These are phyloP conservation scores for Venturia canescens DNA, from an alignment of 1,140 invertebrate species.

Conservation along the genomic window DNA sequence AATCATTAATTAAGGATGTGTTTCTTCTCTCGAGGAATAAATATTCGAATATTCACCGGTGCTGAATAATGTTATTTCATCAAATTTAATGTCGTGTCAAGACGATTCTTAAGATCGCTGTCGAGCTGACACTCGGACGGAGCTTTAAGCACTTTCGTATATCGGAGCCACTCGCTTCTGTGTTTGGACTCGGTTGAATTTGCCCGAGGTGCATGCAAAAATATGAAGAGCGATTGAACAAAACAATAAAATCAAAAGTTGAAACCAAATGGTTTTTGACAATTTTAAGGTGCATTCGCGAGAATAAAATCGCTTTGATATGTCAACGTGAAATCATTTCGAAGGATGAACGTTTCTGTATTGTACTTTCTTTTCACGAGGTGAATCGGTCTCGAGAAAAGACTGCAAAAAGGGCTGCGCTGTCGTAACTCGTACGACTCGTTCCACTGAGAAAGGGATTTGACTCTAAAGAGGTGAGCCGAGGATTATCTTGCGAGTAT, in stretches of 20 bases:
- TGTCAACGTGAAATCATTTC: constrained; percentile 5
- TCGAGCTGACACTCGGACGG: no score
- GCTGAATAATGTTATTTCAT: neutral
- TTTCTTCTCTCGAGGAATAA: neutral
- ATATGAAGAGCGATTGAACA: no score
- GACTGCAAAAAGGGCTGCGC: constrained; percentile 28
- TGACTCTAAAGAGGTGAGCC: constrained; percentile 55
- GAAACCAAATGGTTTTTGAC: no score
- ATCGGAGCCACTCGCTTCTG: neutral
- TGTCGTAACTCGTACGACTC: constrained; percentile 19
- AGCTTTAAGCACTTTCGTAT: no score
- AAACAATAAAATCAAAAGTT: no score
- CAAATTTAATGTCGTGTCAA: neutral
- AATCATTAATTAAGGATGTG: neutral
- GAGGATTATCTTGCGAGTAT: constrained; percentile 59
- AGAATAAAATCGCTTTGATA: neutral
- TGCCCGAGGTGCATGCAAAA: no score
- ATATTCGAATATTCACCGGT: neutral
- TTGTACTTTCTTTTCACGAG: neutral
- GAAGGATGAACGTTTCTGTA: constrained; percentile 24
- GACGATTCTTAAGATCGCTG: no score
- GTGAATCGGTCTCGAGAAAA: neutral
- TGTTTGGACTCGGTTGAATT: no score
- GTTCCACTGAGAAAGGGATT: constrained; percentile 43
- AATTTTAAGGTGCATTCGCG: no score